phyloP scores from a whole-genome alignment of 2,113 vertebrate species.

The Entelurus aequoreus region DNA sequence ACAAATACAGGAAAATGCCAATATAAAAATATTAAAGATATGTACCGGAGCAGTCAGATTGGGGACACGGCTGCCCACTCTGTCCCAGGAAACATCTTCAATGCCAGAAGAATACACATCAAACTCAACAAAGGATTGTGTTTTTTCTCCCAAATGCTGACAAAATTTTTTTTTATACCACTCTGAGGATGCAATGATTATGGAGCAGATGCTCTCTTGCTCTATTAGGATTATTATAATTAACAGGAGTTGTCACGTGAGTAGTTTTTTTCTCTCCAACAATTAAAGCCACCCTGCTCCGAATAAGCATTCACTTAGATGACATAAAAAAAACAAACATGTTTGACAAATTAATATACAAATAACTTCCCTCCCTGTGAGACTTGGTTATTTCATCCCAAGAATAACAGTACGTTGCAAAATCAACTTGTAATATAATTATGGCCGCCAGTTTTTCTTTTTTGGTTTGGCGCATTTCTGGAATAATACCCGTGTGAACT shows the following conservation, averaged over 20 bases:
- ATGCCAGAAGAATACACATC: conserved; percentile 21
- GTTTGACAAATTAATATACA: conserved; percentile 5
- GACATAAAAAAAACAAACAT: neutral
- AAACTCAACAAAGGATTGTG: conserved; percentile 4
- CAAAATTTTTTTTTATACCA: neutral
- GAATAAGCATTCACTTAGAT: neutral
- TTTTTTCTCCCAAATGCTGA: neutral
- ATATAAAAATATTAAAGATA: neutral
- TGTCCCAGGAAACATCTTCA: conserved; percentile 23
- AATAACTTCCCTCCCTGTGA: neutral
- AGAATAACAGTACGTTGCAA: neutral
- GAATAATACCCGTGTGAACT: neutral
- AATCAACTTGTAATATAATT: conserved; percentile 2
- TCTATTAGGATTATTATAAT: neutral
- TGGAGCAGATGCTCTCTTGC: conserved; percentile 14
- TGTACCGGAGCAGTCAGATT: conserved; percentile 27
- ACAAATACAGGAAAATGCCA: conserved; percentile 3
- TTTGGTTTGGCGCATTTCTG: neutral
- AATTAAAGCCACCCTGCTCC: neutral
- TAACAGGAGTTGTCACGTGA: neutral
- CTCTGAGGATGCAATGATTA: conserved; percentile 17
- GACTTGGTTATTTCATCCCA: neutral
- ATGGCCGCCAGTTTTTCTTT: neutral
- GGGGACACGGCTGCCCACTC: conserved; percentile 15
- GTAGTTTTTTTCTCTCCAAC: neutral